These are phyloP conservation scores for Mormyrus proboscirostris DNA, from an alignment of 2,797 vertebrate genomes.

Conservation along the genomic window DNA sequence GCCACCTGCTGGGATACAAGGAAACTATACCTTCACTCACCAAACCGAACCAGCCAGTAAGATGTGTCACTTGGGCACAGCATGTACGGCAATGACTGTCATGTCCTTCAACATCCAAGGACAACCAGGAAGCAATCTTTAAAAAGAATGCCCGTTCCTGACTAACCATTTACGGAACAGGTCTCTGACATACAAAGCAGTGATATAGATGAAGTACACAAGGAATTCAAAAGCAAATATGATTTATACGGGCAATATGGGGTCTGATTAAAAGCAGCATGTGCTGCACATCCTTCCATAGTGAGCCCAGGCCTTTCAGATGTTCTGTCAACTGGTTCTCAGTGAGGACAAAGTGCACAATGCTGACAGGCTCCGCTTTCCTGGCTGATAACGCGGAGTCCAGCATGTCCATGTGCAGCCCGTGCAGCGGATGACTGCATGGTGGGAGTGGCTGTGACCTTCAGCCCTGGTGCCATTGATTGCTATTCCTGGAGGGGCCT, in stretches of 20 bases:
- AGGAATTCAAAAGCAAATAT: background rate
- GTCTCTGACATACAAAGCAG: background rate
- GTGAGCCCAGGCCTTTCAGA: background rate
- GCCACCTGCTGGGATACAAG: background rate
- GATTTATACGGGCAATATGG: background rate
- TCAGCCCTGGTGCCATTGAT: slow-evolving; percentile 65
- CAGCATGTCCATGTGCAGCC: slow-evolving; percentile 16
- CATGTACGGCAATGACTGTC: background rate
- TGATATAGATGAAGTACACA: background rate
- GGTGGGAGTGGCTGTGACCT: slow-evolving; percentile 59
- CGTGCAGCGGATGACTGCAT: background rate
- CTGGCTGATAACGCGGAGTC: background rate
- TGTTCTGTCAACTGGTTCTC: background rate
- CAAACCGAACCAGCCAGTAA: background rate
- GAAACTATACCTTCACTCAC: background rate
- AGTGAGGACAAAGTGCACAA: background rate
- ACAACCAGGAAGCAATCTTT: background rate
- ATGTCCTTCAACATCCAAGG: background rate
- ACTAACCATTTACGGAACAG: background rate
- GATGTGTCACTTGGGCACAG: background rate
- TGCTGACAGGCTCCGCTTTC: background rate
- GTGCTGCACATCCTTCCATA: background rate
- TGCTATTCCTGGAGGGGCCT: slow-evolving; percentile 25
- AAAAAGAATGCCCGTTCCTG: background rate
- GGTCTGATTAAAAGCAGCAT: background rate